Conservation (phyloP, 2,113 vertebrate genomes). For the Lagopus leucura region DNA sequence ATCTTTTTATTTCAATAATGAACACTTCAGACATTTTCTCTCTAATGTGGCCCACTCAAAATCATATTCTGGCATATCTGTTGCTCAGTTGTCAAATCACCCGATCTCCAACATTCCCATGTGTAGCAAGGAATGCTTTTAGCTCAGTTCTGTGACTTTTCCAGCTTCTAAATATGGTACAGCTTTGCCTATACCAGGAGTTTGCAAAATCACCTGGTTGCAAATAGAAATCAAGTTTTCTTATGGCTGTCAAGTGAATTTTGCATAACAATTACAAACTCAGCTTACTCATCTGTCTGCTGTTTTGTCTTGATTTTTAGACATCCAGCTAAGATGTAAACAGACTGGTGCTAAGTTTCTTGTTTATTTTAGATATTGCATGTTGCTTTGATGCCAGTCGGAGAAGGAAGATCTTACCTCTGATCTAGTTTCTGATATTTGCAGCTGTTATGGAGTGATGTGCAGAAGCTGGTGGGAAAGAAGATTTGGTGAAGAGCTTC, state of each 20-base stretch:
- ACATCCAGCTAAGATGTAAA: neutral
- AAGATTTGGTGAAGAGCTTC: neutral
- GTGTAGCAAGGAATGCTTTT: neutral
- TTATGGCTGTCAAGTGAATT: neutral
- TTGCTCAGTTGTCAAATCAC: neutral
- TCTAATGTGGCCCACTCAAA: neutral
- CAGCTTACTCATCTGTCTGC: neutral
- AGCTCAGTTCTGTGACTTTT: neutral
- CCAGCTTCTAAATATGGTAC: neutral
- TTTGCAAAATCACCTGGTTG: slow-evolving; percentile 10
- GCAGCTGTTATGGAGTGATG: neutral
- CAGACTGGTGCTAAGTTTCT: slow-evolving; percentile 7
- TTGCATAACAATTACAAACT: slow-evolving; percentile 23
- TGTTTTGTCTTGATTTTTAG: slow-evolving; percentile 33
- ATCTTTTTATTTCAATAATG: neutral
- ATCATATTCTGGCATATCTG: neutral
- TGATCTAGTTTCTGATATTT: slow-evolving; percentile 17
- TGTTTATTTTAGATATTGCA: slow-evolving; percentile 6
- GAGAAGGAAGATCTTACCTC: neutral
- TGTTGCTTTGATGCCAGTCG: slow-evolving; percentile 22
- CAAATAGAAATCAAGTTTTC: neutral
- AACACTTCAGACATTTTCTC: neutral
- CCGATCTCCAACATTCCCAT: neutral
- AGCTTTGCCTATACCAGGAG: neutral
- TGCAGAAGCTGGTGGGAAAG: neutral